Evolutionary conservation across 2,113 vertebrate genomes (phyloP).

Genomic region (Sminthopsis crassicaudata): DNA sequence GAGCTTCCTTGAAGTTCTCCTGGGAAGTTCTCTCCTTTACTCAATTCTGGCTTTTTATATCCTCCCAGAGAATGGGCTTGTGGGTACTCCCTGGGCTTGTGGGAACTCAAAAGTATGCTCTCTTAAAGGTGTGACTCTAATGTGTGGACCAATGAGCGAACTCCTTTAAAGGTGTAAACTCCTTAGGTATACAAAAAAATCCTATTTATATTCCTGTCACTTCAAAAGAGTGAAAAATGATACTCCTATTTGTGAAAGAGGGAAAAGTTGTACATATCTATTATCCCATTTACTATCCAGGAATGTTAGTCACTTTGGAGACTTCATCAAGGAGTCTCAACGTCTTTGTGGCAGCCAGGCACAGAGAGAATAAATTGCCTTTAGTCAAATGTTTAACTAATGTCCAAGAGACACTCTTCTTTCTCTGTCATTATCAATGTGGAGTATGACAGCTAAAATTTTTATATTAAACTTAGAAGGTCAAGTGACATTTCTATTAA

Average conservation of each 20-base stretch:
- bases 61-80: no score
- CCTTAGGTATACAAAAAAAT: not conserved
- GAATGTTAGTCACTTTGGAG: not conserved
- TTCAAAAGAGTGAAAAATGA: not conserved
- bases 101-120: no score
- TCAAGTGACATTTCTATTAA: not conserved
- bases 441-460: conserved; percentile 9
- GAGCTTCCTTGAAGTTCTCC: no score
- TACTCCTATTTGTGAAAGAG: not conserved
- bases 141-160: no score
- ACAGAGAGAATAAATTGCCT: not conserved
- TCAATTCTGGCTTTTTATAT: no score
- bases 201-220: not conserved
- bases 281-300: not conserved
- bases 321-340: not conserved
- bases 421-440: not conserved
- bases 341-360: not conserved
- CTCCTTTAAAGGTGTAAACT: no score
- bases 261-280: not conserved
- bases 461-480: conserved; percentile 40
- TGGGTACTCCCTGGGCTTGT: no score
- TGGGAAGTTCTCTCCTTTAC: no score
- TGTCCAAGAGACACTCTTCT: conserved; percentile 4
- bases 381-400: not conserved
- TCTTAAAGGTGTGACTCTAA: no score